phyloP scores from a whole-genome alignment of 1,140 invertebrate species.

The Zaprionus inermis region DNA sequence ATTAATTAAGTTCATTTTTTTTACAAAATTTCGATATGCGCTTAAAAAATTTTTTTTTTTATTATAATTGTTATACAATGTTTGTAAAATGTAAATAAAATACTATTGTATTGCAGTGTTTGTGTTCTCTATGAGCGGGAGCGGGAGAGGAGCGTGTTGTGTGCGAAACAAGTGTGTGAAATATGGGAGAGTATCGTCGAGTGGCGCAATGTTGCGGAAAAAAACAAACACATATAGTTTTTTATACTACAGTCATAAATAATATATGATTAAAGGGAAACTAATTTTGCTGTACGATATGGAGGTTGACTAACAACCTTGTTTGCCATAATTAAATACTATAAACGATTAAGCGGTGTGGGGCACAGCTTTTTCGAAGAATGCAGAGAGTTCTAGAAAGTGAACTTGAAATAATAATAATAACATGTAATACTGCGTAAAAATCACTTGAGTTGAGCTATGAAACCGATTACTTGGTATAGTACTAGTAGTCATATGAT shows the following conservation, averaged over 20 bases:
- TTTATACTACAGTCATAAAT: constrained; percentile 5
- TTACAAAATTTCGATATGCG: not conserved
- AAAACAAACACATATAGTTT: not conserved
- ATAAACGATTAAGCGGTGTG: no score
- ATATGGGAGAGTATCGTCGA: not conserved
- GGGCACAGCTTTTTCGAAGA: no score
- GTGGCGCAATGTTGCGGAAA: not conserved
- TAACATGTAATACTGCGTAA: no score
- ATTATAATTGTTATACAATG: not conserved
- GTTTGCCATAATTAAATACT: no score
- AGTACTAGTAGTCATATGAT: no score
- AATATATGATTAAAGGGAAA: not conserved
- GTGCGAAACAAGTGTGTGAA: not conserved
- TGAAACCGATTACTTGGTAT: no score
- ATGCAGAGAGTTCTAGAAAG: no score
- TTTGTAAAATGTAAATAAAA: constrained; percentile 9
- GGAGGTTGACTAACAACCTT: not conserved
- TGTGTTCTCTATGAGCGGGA: not conserved
- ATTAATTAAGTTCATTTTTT: not conserved
- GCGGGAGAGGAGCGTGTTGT: constrained; percentile 3
- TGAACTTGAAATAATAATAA: no score
- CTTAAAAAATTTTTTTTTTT: not conserved
- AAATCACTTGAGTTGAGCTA: no score
- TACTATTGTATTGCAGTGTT: constrained; percentile 15
- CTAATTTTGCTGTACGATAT: not conserved